Evolutionary conservation across 2,888 invertebrate genomes (phyloP), one percentile per base, ranked within the genome.

Genomic region (Drosophila niveifrons): DNA sequence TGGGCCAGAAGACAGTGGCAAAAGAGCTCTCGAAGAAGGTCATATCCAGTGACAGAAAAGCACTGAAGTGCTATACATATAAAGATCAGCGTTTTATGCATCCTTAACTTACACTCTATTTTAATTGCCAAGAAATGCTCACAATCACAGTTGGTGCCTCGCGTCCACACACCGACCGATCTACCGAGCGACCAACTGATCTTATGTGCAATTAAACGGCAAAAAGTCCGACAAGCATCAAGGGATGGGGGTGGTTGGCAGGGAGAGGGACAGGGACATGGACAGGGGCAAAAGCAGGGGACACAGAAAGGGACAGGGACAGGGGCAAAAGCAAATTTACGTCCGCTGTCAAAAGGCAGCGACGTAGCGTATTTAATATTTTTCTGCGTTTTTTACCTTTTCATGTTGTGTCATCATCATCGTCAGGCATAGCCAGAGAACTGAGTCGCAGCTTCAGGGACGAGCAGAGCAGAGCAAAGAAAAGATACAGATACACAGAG

Each of bases 341-440:
- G 90, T 90, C 79, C 87, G 90, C 91, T 90, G 91, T 90, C 90
- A 90, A 88, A 89, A 90, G 90, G 82, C 82, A 82, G 88, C 90
- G 85, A 82, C 85, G 88, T 78, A 84, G 89, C 90, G 90, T 90
- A 90, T 90, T 90, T 90, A 90, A 90, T 90, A 90, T 90, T 90
- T 90, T 90, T 90, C 84, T 89, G 88, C 90, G 90, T 90, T 88
- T 88, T 89, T 90, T 90, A 90, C 90, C 90, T 89, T 90, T 90
- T 90, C 90, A 90, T 90, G 90, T 90, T 90, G 90, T 90, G 90
- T 90, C 90, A 90, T 90, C 90, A 88, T 90, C 90, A 90, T 89
- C 87, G 77, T 73, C 84, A 72, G 68, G 71, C 41, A 28, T 15
- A 41, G 43, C 47, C 15, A 8, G 13, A 13, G 15, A 41, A 13